phyloP scores from a whole-genome alignment of 2,888 invertebrate species.

The Sylvicola cinctus region DNA sequence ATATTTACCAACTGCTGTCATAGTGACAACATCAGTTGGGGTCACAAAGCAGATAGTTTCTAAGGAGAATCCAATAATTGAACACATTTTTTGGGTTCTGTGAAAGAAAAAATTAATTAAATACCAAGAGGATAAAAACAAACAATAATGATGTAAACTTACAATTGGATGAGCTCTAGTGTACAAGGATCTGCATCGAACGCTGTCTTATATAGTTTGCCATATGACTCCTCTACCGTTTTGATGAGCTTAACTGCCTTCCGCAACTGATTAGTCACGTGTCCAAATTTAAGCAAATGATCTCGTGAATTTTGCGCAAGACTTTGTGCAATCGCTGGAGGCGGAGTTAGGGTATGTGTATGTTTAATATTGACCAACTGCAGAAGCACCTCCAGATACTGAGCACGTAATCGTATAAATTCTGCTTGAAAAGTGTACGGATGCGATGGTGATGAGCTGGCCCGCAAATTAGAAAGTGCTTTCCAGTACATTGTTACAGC shows the following conservation, averaged over 20 bases:
- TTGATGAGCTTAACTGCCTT: constrained; percentile 46
- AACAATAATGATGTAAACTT: constrained; percentile 12
- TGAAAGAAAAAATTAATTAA: neutral
- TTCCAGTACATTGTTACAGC: constrained; percentile 42
- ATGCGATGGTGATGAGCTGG: constrained; percentile 26
- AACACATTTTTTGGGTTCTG: constrained; percentile 20
- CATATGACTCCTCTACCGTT: constrained; percentile 48
- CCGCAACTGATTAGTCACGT: constrained; percentile 56
- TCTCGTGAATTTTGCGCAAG: constrained; percentile 59
- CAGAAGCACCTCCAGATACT: constrained; percentile 41
- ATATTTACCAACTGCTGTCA: constrained; percentile 19
- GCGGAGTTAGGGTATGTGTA: constrained; percentile 62
- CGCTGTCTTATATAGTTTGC: constrained; percentile 58
- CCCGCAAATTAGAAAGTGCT: constrained; percentile 31
- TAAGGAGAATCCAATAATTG: constrained; percentile 20
- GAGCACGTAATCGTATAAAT: constrained; percentile 52
- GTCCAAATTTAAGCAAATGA: constrained; percentile 56
- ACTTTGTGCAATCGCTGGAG: constrained; percentile 75
- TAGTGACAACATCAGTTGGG: constrained; percentile 21
- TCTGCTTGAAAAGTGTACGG: constrained; percentile 45
- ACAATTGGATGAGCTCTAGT: constrained; percentile 49
- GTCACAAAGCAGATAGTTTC: constrained; percentile 23
- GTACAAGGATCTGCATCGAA: constrained; percentile 72
- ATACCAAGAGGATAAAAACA: no score
- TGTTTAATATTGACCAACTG: constrained; percentile 25